Evolutionary conservation across 2,888 invertebrate genomes (phyloP), one percentile per base, ranked within the genome.

Genomic region (Luffia ferchaultella): DNA sequence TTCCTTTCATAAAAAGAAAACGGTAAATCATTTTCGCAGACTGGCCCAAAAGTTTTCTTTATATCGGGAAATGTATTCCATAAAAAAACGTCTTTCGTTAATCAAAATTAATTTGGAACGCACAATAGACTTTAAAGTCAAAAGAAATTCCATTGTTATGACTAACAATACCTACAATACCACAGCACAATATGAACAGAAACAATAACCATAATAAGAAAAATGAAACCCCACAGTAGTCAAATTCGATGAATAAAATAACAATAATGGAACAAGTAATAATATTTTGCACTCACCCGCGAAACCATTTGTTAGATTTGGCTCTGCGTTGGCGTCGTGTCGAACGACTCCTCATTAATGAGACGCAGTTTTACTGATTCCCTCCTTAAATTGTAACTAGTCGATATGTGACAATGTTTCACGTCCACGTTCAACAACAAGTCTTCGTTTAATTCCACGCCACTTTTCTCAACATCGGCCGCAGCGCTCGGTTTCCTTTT

Each of bases 401-500:
- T 83, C 2, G 83, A 83, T 52, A 83, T 82, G 52, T 83, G 83
- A 54, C 83, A 83, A 57, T 83, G 83, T 55, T 83, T 83, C 53
- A 83, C 83, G 46, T 83, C 83, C 2, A 80, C 75, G 1, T 62
- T 77, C 52, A 83, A 53, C 52, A 83, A 53, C 43, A 83, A 61
- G 49, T 82, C 83, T 54, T 83, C 82, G 50, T 83, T 70, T 51
- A 83, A 56, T 56, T 83, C 83, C 48, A 82, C 85, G 2, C 87
- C 85, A 55, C 86, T 76, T 55, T 70, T 85, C 60, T 87, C 87
- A 51, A 88, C 88, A 53, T 87, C 87, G 19, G 87, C 87, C 0
- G 88, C 88, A 12, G 86, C 86, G 55, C 88, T 87, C 16, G 86
- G 86, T 65, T 87, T 88, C 58, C 83, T 71, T 60, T 84, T 84